phyloP scores from a whole-genome alignment of 2,113 vertebrate species.

The Malurus melanocephalus region DNA sequence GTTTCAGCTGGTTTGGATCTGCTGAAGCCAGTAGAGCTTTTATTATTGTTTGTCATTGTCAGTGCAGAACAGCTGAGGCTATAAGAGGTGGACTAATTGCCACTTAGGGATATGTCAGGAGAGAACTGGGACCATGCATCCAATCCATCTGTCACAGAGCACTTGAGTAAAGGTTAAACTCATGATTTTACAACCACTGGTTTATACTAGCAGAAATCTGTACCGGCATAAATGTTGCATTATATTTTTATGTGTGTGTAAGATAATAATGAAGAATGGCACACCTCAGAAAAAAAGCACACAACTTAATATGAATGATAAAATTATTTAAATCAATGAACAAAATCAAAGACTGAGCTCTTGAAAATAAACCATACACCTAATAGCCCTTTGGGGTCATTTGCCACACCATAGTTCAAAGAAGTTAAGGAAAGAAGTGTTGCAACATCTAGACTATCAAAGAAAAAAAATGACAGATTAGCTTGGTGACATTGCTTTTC shows the following conservation, averaged over 20 bases:
- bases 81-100: neutral
- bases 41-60: constrained; percentile 2
- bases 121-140: neutral
- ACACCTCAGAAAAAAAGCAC: neutral
- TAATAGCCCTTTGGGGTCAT: neutral
- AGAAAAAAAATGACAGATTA: neutral
- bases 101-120: neutral
- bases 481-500: neutral
- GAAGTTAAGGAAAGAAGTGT: neutral
- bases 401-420: neutral
- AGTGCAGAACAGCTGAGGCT: neutral
- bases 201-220: neutral
- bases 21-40: neutral
- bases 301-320: neutral
- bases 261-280: neutral
- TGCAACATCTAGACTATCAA: neutral
- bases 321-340: neutral
- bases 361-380: neutral
- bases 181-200: neutral
- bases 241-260: neutral
- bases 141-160: neutral
- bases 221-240: neutral
- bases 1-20: neutral
- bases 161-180: neutral
- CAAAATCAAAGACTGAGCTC: neutral